Evolutionary conservation across 2,113 vertebrate species (phyloP).

Genomic region (Heptranchias perlo): DNA sequence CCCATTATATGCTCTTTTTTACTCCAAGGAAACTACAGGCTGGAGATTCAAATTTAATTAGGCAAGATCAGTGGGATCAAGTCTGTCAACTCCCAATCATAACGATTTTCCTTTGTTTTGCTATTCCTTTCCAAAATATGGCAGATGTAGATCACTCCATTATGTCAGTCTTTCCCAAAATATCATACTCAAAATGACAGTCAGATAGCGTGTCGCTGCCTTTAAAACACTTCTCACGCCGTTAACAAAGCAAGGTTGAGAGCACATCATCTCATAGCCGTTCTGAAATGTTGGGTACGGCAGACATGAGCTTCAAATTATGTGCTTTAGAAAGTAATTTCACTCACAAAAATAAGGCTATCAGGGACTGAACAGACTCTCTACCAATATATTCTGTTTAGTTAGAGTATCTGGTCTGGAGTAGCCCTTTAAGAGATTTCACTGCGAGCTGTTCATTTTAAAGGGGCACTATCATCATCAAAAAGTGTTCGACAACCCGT

Average conservation of each 20-base stretch:
- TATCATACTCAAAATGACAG: not conserved
- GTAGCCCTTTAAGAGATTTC: not conserved
- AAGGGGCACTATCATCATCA: not conserved
- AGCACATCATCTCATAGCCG: not conserved
- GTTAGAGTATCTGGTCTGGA: not conserved
- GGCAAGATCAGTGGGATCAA: not conserved
- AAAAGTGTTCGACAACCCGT: not conserved
- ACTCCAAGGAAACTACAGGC: not conserved
- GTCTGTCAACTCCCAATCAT: not conserved
- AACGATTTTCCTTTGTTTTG: slow-evolving; percentile 3
- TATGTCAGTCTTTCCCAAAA: not conserved
- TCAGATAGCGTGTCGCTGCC: not conserved
- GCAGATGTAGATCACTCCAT: not conserved
- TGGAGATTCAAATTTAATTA: not conserved
- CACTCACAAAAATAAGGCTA: not conserved
- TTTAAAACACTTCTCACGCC: not conserved
- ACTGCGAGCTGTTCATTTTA: not conserved
- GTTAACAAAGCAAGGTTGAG: not conserved
- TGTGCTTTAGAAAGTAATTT: not conserved
- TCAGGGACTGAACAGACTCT: not conserved
- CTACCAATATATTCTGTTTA: not conserved
- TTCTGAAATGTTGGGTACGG: not conserved
- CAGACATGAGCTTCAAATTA: not conserved
- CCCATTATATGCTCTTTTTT: not conserved
- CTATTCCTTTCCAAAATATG: not conserved